phyloP scores from a whole-genome alignment of 37 sponge, comb jelly and placozoan genomes.

The Ephydatia muelleri region DNA sequence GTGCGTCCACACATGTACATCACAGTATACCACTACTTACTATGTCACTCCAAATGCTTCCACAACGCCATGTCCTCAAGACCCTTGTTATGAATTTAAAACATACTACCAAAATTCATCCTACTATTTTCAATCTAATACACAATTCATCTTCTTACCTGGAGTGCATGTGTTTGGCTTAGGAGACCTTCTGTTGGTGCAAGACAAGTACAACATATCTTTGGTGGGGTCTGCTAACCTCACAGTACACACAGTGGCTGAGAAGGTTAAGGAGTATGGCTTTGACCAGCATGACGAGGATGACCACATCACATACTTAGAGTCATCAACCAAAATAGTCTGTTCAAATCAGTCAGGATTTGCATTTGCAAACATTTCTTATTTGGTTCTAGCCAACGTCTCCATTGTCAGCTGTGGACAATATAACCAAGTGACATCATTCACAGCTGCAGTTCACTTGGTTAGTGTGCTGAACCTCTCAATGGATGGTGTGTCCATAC shows the following conservation, averaged over 20 bases:
- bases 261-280: not conserved
- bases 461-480: not conserved
- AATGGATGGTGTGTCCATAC: not conserved
- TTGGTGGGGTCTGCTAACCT: not conserved
- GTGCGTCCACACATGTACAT: not conserved
- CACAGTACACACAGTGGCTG: not conserved
- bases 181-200: slow-evolving; percentile 5
- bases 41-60: not conserved
- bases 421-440: not conserved
- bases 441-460: not conserved
- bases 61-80: not conserved
- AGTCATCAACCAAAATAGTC: not conserved
- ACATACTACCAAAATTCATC: slow-evolving; percentile 1
- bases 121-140: not conserved
- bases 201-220: not conserved
- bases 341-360: not conserved
- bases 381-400: not conserved
- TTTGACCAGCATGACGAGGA: not conserved
- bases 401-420: not conserved
- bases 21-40: not conserved
- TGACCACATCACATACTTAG: not conserved
- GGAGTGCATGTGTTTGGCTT: slow-evolving; percentile 10
- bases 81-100: not conserved
- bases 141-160: not conserved
- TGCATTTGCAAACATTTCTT: not conserved